Evolutionary conservation across 2,797 vertebrate species (phyloP).

Genomic region (Anomalospiza imberbis): DNA sequence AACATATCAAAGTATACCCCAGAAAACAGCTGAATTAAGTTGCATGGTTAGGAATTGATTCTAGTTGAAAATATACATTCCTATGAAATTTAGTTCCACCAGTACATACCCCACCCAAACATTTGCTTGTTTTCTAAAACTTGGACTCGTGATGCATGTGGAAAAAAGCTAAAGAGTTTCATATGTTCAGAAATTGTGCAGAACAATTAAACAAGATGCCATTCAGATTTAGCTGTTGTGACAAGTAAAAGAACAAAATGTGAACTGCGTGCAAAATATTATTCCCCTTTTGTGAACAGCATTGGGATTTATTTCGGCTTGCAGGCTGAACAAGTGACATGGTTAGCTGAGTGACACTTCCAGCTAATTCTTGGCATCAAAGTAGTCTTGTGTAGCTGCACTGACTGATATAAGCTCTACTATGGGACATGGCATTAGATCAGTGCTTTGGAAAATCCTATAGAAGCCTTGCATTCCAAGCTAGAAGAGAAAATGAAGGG

Average conservation of each 20-base stretch:
- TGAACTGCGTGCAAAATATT: neutral
- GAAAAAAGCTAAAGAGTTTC: neutral
- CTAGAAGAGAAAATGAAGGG: neutral
- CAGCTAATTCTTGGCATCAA: neutral
- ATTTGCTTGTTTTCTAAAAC: neutral
- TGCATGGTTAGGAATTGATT: neutral
- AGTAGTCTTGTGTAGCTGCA: neutral
- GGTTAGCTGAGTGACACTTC: neutral
- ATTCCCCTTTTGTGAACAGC: neutral
- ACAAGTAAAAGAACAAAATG: neutral
- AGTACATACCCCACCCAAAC: neutral
- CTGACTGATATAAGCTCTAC: neutral
- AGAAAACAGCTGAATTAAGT: neutral
- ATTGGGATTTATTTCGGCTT: neutral
- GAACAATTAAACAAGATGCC: neutral
- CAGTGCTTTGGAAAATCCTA: neutral
- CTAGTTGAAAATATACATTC: neutral
- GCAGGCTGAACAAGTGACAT: neutral
- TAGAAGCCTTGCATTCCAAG: neutral
- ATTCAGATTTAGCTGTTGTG: neutral
- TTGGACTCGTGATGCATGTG: neutral
- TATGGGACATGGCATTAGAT: neutral
- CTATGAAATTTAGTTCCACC: neutral
- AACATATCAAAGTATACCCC: constrained; percentile 24
- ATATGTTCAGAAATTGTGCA: neutral